Base-by-base conservation (phyloP, 35 echinoderm and acorn worm species). In the Strongylocentrotus purpuratus region DNA sequence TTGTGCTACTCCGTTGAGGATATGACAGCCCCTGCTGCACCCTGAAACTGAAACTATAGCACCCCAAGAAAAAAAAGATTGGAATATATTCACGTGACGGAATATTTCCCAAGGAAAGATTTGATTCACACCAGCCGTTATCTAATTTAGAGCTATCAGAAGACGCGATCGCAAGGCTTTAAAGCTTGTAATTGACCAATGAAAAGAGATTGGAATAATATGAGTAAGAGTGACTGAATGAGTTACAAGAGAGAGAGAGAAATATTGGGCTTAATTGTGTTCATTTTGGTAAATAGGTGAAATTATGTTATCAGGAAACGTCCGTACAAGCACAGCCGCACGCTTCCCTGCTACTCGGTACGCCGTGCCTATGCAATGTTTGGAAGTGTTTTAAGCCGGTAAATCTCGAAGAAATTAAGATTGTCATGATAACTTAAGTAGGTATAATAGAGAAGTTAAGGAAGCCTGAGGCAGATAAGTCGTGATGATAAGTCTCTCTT, bases 301-400 rank as follows among this genome's bases (percentile, higher is more conserved):
- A 46, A 89, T 89, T 89, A 89, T 89, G 20, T 46, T 33, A 89
- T 33, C 87, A 89, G 87, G 87, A 89, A 89, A 25, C 31, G 87
- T 31, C n/a, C 32, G 7, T 78, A 78, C 65, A 78, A 78, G 65
- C 65, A 78, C 65, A 28, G 65, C 28, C 65, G 65, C 65, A 78
- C 65, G 20, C 65, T 78, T 78, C 22, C 22, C 18, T 28, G 65
- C 22, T 78, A 7, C 20, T 78, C 22, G 65, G 28, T 78, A n/a
- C 65, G 6, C 28, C 65, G 22, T 78, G 65, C 65, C 65, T 78
- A 6, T 28, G 65, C 65, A 78, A 28, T 78, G 65, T 78, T 78
- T 78, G 65, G 65, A 78, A 78, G 65, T 28, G 65, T 22, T 78
- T 78, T 78, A 78, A 78, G 20, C 65, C 65, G 5, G 65, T 78